Conservation (phyloP, 2,113 vertebrate species). For the Leptocoma aspasia region DNA sequence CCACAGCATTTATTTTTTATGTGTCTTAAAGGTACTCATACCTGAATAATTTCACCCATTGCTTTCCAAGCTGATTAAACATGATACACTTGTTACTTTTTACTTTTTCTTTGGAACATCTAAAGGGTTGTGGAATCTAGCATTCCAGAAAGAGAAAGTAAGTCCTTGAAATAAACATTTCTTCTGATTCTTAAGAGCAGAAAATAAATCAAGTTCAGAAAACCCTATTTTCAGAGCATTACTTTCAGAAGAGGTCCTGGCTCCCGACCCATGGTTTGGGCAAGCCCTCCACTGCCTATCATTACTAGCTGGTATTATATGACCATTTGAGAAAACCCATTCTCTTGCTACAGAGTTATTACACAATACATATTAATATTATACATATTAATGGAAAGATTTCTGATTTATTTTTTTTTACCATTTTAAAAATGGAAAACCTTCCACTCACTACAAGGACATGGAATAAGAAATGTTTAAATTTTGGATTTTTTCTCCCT, state of each 20-base stretch:
- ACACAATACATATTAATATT: neutral
- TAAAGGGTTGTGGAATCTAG: neutral
- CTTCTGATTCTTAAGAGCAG: neutral
- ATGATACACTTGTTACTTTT: neutral
- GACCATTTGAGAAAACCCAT: neutral
- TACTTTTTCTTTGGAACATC: neutral
- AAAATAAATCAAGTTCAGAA: neutral
- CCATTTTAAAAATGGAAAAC: neutral
- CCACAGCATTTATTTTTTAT: neutral
- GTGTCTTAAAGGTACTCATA: neutral
- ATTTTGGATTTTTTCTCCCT: neutral
- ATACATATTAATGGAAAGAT: neutral
- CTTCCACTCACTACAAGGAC: neutral
- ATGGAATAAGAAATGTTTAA: neutral
- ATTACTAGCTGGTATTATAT: neutral
- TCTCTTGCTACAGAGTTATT: neutral
- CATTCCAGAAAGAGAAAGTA: neutral
- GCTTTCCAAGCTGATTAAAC: neutral
- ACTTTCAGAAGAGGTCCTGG: neutral
- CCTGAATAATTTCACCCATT: neutral
- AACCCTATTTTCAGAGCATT: neutral
- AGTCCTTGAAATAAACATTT: neutral
- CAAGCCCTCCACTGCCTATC: neutral
- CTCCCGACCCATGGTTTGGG: neutral
- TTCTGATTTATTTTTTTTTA: neutral